These are phyloP conservation scores for Calephelis nemesis DNA, from an alignment of 1,140 invertebrate genomes.

Conservation along the genomic window DNA sequence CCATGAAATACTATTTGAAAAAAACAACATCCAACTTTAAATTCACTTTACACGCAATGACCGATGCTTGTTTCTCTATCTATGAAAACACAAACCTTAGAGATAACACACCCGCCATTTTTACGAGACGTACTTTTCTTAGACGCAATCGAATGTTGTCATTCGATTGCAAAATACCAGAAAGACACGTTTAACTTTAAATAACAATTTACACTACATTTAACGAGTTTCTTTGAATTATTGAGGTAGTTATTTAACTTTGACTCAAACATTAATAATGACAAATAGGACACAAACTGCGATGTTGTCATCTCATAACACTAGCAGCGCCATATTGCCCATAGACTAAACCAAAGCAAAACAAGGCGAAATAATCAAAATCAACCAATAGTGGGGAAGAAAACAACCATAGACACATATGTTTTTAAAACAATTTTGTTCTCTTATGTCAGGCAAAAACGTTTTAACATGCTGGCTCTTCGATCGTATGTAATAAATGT, in stretches of 20 bases:
- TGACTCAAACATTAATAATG: slow-evolving; percentile 60
- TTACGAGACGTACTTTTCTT: slow-evolving; percentile 74
- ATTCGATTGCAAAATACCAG: slow-evolving; percentile 32
- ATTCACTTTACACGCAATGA: slow-evolving; percentile 36
- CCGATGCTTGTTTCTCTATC: slow-evolving; percentile 56
- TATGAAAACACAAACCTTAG: slow-evolving; percentile 77
- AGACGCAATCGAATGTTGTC: slow-evolving; percentile 54
- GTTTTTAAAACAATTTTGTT: too few species aligned
- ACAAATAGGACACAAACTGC: slow-evolving; percentile 75
- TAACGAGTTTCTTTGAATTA: slow-evolving; percentile 60
- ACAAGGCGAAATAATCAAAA: slow-evolving; percentile 53
- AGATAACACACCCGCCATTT: slow-evolving; percentile 80
- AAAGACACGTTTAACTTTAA: slow-evolving; percentile 41
- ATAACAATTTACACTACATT: slow-evolving; percentile 51
- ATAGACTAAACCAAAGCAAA: slow-evolving; percentile 48
- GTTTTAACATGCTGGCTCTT: too few species aligned
- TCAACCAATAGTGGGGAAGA: slow-evolving; percentile 45
- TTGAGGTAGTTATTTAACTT: slow-evolving; percentile 65
- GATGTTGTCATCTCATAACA: slow-evolving; percentile 79
- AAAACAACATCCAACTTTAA: slow-evolving; percentile 29
- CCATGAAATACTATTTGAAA: slow-evolving; percentile 31
- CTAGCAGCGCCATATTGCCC: slow-evolving; percentile 73
- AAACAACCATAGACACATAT: too few species aligned
- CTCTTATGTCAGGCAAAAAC: too few species aligned
- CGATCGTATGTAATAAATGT: too few species aligned